These are phyloP conservation scores for Protobothrops flavoviridis DNA, from an alignment of 2,113 vertebrate species.

Conservation along the genomic window DNA sequence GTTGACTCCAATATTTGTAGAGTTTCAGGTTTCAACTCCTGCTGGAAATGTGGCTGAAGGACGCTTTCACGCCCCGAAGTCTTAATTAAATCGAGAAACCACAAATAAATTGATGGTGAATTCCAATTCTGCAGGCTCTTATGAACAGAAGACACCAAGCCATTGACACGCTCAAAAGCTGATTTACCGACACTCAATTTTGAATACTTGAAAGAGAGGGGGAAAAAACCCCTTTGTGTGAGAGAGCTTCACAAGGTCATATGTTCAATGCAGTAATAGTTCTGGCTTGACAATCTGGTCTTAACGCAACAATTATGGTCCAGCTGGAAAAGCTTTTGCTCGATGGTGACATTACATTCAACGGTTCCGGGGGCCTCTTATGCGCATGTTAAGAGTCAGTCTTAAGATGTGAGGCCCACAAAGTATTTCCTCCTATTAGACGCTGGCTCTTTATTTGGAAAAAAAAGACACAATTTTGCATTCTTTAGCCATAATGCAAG, in stretches of 20 bases:
- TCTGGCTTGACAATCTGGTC: not conserved
- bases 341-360: not conserved
- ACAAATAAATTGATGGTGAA: not conserved
- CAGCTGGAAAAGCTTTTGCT: not conserved
- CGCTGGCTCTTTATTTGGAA: not conserved
- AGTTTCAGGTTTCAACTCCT: not conserved
- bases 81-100: not conserved
- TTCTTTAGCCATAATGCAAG: constrained; percentile 4
- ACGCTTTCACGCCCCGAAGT: not conserved
- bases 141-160: not conserved
- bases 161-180: not conserved
- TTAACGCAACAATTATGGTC: not conserved
- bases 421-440: not conserved
- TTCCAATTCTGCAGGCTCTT: not conserved
- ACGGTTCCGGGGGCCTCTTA: not conserved
- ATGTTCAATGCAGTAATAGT: not conserved
- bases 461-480: too few species aligned
- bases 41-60: not conserved
- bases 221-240: not conserved
- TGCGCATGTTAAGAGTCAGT: not conserved
- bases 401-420: not conserved
- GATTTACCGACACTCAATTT: not conserved
- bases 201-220: not conserved
- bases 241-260: not conserved
- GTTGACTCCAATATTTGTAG: not conserved